Evolutionary conservation across 2,113 vertebrate species (phyloP).

Genomic region (Sarotherodon lohbergeri): DNA sequence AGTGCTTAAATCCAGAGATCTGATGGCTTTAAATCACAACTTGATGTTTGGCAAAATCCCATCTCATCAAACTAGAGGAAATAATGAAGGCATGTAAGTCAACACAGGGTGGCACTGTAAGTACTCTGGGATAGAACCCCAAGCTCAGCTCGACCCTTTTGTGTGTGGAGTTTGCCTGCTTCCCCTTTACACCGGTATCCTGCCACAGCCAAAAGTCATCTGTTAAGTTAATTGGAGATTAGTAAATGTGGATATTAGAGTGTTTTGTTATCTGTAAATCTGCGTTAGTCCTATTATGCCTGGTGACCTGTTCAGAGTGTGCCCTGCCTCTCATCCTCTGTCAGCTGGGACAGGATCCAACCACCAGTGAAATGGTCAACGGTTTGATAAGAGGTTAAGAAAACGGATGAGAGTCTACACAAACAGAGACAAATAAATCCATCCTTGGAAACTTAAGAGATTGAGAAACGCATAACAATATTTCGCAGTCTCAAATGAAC

Average conservation of each 20-base stretch:
- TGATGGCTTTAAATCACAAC: neutral
- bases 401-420: neutral
- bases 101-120: neutral
- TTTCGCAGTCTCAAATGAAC: neutral
- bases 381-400: neutral
- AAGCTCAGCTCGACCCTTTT: neutral
- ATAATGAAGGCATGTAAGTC: neutral
- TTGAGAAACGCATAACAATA: neutral
- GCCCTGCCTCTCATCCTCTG: neutral
- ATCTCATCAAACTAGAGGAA: neutral
- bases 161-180: neutral
- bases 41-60: neutral
- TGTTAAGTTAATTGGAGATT: neutral
- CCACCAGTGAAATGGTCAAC: neutral
- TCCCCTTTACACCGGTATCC: neutral
- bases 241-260: neutral
- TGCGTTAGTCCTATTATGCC: neutral
- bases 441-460: neutral
- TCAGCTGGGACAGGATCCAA: neutral
- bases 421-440: neutral
- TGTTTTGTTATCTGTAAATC: neutral
- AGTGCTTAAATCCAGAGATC: neutral
- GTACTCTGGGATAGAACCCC: neutral
- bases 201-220: neutral
- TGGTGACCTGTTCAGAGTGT: neutral